Conservation (phyloP, 1,140 invertebrate species). For the Brachionus rotundiformis region DNA sequence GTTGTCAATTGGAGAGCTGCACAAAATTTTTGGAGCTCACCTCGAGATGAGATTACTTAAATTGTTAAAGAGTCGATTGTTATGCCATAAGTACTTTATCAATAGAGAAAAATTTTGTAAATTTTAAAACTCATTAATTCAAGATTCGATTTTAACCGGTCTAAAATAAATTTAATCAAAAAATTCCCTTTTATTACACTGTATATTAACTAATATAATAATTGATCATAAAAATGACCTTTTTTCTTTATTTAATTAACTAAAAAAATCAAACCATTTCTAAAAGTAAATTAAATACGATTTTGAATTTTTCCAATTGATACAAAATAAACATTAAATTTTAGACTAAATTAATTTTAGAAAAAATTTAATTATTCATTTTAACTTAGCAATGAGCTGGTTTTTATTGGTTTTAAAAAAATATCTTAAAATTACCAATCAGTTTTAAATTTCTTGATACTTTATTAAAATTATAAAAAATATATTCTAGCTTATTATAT, state of each 20-base stretch:
- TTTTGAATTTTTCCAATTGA: not conserved
- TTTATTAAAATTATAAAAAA: not conserved
- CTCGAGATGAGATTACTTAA: not conserved
- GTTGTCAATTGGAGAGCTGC: slow-evolving; percentile 48
- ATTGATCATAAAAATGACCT: too few species aligned
- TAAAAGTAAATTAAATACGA: too few species aligned
- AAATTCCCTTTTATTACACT: too few species aligned
- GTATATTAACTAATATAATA: too few species aligned
- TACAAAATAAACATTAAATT: not conserved
- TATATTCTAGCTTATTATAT: not conserved
- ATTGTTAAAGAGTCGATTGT: not conserved
- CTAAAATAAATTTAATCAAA: not conserved
- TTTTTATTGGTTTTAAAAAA: not conserved
- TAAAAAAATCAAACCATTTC: too few species aligned
- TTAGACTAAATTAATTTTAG: too few species aligned
- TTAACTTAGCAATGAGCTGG: too few species aligned
- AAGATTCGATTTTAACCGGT: slow-evolving; percentile 11
- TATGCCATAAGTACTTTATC: not conserved
- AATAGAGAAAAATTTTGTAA: not conserved
- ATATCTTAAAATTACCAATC: not conserved
- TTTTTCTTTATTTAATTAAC: too few species aligned
- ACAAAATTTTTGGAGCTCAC: slow-evolving; percentile 51
- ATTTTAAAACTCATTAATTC: not conserved
- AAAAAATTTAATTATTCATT: too few species aligned
- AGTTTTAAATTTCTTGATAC: not conserved